Evolutionary conservation across 2,888 invertebrate species (phyloP), one percentile per base, ranked within the genome.

Genomic region (Emesis castigata): DNA sequence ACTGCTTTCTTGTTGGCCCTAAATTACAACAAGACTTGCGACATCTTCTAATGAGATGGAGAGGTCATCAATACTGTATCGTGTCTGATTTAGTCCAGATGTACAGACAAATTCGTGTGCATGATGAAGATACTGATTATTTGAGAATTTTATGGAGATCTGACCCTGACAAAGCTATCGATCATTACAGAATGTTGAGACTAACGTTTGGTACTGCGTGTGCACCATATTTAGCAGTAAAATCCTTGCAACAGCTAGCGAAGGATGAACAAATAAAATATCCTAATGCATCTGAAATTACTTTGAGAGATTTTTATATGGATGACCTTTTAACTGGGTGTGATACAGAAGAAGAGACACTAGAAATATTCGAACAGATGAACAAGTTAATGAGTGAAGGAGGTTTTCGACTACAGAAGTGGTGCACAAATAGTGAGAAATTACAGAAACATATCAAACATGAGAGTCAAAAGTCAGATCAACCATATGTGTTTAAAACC

Each of bases 141-240:
- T 18, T 34, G 18, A 31, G 65, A 65, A 65, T 65, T 18, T 34
- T 34, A 16, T 65, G 65, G 65, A 31, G 34, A n/a, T 7, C 31
- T 8, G 2, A n/a, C 9, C 44, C 44, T 44, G 44, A 65, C 16
- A 34, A n/a, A n/a, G 6, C 31, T 3, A 5, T 31, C 29, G 34
- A 34, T 11, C 29, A 8, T 65, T 18, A n/a, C n/a, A 16, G 18
- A 8, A 9, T 65, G 3, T 96, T 96, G 2, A 97, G 96, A 88
- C 97, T 97, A 88, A 97, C 97, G 1, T 77, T 75, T 48, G 76
- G 81, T 72, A 83, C 76, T 16, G 70, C 85, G 2, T 77, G 74
- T 11, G 84, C 84, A 1, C 85, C 84, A 11, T 86, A 83, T 31
- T 70, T 82, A 2, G 86, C 84, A 2, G 81, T 83, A 0, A 75